These are phyloP conservation scores for Sclerurus mexicanus DNA, from an alignment of 2,113 vertebrate species.

Conservation along the genomic window DNA sequence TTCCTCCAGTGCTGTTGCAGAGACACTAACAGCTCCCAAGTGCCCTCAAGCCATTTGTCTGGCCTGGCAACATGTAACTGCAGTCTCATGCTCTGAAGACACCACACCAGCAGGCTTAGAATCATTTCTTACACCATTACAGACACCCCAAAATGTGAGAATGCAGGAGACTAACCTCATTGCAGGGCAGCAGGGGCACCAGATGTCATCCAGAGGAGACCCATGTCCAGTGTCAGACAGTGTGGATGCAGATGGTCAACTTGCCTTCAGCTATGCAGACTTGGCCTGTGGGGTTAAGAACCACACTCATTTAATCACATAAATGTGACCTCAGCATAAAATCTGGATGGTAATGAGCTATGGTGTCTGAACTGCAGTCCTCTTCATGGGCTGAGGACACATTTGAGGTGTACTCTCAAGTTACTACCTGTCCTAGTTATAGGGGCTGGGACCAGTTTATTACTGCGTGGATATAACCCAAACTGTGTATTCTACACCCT, in stretches of 20 bases:
- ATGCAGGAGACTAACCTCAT: not conserved
- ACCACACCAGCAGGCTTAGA: not conserved
- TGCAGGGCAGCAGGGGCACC: not conserved
- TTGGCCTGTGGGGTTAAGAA: not conserved
- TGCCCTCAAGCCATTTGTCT: not conserved
- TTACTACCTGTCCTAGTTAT: not conserved
- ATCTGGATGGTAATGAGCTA: not conserved
- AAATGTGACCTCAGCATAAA: not conserved
- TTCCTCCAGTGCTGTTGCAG: not conserved
- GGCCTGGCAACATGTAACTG: not conserved
- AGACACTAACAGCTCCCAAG: not conserved
- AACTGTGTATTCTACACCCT: no score
- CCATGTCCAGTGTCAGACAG: accelerated
- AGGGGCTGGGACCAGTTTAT: no score
- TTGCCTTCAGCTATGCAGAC: not conserved
- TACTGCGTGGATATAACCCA: no score
- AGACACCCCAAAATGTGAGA: not conserved
- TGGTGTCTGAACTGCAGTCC: not conserved
- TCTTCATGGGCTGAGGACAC: not conserved
- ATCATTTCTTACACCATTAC: not conserved
- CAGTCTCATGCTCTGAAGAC: not conserved
- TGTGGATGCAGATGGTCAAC: not conserved
- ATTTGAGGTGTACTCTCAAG: not conserved
- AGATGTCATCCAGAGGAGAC: not conserved
- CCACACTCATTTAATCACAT: not conserved